A percentile compares a stretch with the other conserved stretches of the same genome.
These are phyloP conservation scores for Suricata suricatta DNA, from an alignment of 2,113 vertebrate species.

Conservation along the genomic window DNA sequence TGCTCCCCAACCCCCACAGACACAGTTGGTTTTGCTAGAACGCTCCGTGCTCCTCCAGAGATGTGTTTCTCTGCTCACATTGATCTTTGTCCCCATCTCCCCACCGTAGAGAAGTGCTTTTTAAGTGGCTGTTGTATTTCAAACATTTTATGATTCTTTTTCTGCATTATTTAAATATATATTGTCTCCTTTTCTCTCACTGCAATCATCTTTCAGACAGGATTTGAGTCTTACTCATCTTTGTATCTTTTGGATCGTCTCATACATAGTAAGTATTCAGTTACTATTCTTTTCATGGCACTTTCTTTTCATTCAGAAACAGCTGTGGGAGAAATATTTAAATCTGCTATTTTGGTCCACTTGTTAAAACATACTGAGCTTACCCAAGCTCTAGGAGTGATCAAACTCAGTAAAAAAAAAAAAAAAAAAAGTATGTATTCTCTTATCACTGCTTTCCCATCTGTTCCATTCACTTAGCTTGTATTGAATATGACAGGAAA, in stretches of 20 bases:
- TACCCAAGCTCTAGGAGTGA: neutral
- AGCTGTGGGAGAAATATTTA: slow-evolving; percentile 47
- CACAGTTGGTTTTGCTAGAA: neutral
- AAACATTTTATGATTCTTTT: neutral
- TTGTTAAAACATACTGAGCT: slow-evolving; percentile 14
- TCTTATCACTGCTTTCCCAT: slow-evolving; percentile 8
- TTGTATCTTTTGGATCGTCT: neutral
- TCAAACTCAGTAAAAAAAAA: neutral
- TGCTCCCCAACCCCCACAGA: no score
- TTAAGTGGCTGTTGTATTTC: neutral
- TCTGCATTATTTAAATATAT: neutral
- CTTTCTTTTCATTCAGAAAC: slow-evolving; percentile 43
- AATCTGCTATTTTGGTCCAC: slow-evolving; percentile 43
- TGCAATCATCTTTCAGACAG: neutral
- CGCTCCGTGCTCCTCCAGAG: neutral
- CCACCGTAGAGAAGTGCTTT: neutral
- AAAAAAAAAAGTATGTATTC: neutral
- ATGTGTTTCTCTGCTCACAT: neutral
- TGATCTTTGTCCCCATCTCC: neutral
- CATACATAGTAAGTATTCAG: neutral
- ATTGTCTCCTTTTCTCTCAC: neutral
- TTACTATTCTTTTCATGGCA: neutral
- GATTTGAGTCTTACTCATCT: neutral
- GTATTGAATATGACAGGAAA: neutral
- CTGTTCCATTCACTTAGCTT: slow-evolving; percentile 6